phyloP scores from a whole-genome alignment of 2,888 invertebrate species.

The Eupelmus urozonus region DNA sequence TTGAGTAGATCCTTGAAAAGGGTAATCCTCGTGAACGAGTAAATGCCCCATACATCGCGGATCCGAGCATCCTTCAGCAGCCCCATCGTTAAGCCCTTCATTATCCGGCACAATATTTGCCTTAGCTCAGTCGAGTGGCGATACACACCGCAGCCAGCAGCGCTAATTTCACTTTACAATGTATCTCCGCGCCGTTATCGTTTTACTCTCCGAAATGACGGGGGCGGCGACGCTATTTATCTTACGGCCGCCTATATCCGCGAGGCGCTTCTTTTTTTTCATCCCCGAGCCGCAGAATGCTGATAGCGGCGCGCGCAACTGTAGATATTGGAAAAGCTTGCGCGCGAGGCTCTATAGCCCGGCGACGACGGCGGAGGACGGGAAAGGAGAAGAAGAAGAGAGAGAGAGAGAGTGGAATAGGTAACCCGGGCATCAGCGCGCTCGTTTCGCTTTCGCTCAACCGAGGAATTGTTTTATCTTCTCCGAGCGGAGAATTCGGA shows the following conservation, averaged over 20 bases:
- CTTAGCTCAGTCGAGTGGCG: too few species aligned
- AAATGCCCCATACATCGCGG: too few species aligned
- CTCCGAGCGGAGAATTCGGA: conserved; percentile 56
- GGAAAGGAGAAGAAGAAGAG: neutral
- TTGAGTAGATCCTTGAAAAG: too few species aligned
- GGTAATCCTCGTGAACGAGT: too few species aligned
- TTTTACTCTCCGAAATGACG: too few species aligned
- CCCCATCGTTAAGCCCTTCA: too few species aligned
- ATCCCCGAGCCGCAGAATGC: conserved; percentile 36
- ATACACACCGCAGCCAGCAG: too few species aligned
- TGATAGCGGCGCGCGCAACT: conserved; percentile 27
- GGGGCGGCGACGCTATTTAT: too few species aligned
- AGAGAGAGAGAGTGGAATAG: neutral
- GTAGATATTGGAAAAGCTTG: conserved; percentile 33
- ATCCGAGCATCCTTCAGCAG: too few species aligned
- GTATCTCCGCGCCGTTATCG: too few species aligned
- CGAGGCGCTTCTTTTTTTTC: neutral
- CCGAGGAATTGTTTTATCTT: conserved; percentile 64
- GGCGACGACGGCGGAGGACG: conserved; percentile 6
- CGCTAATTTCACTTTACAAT: too few species aligned
- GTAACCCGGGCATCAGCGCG: neutral
- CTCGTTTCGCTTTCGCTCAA: conserved; percentile 52
- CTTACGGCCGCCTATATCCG: neutral
- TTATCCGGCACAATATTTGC: too few species aligned
- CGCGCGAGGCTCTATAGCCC: neutral